Evolutionary conservation across 37 sponge, comb jelly and placozoan species (phyloP).

Genomic region (Spongia lamella): DNA sequence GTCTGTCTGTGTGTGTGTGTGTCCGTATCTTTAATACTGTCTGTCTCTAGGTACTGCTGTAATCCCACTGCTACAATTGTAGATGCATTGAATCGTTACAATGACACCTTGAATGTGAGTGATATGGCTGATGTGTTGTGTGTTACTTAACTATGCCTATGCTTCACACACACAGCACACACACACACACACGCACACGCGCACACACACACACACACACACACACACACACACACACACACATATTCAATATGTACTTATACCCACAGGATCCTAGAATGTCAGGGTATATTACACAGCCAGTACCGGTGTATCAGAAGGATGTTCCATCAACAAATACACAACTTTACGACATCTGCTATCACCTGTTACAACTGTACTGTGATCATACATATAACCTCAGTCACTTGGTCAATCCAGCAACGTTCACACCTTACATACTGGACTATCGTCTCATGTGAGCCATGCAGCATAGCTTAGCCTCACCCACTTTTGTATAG

Average conservation of each 20-base stretch:
- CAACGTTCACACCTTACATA: slow-evolving; percentile 54
- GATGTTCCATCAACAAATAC: not conserved
- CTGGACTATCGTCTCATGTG: slow-evolving; percentile 85
- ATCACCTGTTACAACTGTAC: slow-evolving; percentile 71
- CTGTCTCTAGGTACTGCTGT: slow-evolving; percentile 25
- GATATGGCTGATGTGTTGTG: not conserved
- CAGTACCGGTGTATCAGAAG: not conserved
- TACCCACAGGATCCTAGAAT: not conserved
- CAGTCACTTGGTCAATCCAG: slow-evolving; percentile 53
- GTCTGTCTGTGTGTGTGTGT: slow-evolving; percentile 7
- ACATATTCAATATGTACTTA: too few species aligned
- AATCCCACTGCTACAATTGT: slow-evolving; percentile 16
- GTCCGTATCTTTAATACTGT: not conserved
- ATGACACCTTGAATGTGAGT: not conserved
- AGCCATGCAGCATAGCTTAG: not conserved
- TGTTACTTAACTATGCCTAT: too few species aligned
- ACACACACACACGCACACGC: too few species aligned
- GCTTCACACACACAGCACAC: not conserved
- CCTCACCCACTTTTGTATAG: not conserved
- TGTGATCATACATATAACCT: slow-evolving; percentile 44
- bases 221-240: not conserved
- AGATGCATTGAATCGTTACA: not conserved
- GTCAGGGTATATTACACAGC: not conserved
- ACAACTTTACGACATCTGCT: slow-evolving; percentile 58
- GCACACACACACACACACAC: too few species aligned